Base-by-base conservation (phyloP, 2,113 vertebrate species). In the Pseudonaja textilis region DNA sequence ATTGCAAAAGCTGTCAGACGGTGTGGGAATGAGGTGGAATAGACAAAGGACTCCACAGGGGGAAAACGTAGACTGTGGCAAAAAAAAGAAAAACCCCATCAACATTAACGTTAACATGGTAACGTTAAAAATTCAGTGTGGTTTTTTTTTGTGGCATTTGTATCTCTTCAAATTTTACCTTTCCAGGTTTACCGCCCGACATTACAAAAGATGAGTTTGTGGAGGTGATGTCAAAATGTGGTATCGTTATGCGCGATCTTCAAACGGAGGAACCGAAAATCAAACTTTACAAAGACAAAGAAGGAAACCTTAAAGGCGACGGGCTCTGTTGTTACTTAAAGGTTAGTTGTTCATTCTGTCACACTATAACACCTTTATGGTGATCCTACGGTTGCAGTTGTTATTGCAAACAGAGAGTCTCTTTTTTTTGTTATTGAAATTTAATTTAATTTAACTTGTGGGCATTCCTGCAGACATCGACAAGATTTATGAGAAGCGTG, bases 311-410 rank as follows among this genome's bases (percentile, higher is more conserved):
- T 93, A 99, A 99, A 97, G 99, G 99, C 93, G 99, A 99, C 20
- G 99, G 99, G 8, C 98, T 99, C 92, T 99, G 99, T 97, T 99
- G 99, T 97, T 99, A 99, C 95, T 97, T 99, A 16, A 99, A 99
- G 98, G 99, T 99, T n/a, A 94, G 98, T 97, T 95, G 29, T 92
- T 5, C 88, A 2, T 92, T 81, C 89, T 88, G 55, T 54, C 10
- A 14, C 26, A 64, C 0, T 25, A 12, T 92, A 23, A 50, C 1
- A 50, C 10, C 74, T 87, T 87, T 57, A 42, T 90, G 34, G 81
- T 87, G 86, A 87, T 88, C 11, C 4, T 56, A 54, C 16, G 16
- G 5, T 25, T 29, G n/a, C 61, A 5, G 9, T 91, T n/a, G 26
- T 56, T 64, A 34, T 20, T 16, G 29, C 3, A 14, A 56, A 56